Base-by-base conservation (phyloP, 2,888 invertebrate species). In the Blomia tropicalis region DNA sequence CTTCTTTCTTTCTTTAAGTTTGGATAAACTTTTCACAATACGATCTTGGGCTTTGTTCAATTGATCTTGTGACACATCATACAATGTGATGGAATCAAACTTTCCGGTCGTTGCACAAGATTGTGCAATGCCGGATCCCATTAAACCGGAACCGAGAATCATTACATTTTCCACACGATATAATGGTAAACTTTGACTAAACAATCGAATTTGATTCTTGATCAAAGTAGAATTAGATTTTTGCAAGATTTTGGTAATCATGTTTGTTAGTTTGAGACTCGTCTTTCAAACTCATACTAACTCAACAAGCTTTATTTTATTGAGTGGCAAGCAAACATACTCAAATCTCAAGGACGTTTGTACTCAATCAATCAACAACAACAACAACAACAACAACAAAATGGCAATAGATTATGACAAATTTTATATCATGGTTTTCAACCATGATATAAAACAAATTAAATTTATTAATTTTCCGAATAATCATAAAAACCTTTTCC, bases 111-210 rank as follows among this genome's bases (percentile, higher is more conserved):
- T 51, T 27, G 65, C 65, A n/a, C 51, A 56, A 17, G 60, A 51
- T 47, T 69, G 68, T 3, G 68, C 69, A 22, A 69, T 68, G 3
- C 69, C 69, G 19, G 67, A 68, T n/a, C 68, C 68, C 68, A 69
- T 68, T 17, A 68, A 60, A 27, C 7, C 22, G 23, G 67, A 63
- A 14, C 68, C 68, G 11, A 69, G 64, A 23, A 69, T 64, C 43
- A 67, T 59, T 5, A 69, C 66, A 63, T 68, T 68, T 41, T 68
- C 64, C 32, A 66, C 54, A 2, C 59, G 63, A 29, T 58, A 59
- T 22, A 58, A 14, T 5, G 62, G 14, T 19, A 29, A n/a, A 25
- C 25, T 56, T 36, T 53, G 54, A 4, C 47, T 44, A 44, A 62
- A 62, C 5, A 44, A 36, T 27, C 56, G 27, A 29, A 25, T 19